These are phyloP conservation scores for Calypte anna DNA, from an alignment of 2,113 vertebrate species.

Conservation along the genomic window DNA sequence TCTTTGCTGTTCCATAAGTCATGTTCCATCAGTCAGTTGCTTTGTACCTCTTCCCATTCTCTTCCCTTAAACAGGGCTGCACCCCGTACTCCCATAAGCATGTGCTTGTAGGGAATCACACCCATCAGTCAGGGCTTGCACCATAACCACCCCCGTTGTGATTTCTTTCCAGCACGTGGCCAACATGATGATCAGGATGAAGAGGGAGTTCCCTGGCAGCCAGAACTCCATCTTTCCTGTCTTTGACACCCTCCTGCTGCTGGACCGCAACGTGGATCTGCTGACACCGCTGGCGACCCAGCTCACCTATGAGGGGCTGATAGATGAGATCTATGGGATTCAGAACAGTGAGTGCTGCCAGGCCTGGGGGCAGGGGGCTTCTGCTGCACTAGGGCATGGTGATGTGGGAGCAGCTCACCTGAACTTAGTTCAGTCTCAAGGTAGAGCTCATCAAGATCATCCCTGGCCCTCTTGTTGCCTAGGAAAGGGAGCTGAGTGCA, in stretches of 20 bases:
- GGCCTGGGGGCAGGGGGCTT: background rate
- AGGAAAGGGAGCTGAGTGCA: background rate
- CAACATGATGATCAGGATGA: constrained; percentile 99
- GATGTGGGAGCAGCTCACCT: background rate
- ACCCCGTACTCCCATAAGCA: accelerated
- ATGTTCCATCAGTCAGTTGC: background rate
- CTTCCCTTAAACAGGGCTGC: background rate
- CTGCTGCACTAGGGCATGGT: background rate
- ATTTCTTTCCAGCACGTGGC: constrained; percentile 88
- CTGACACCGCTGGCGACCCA: constrained; percentile 93
- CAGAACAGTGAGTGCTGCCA: constrained; percentile 86
- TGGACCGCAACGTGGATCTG: constrained; percentile 94
- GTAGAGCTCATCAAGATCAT: background rate
- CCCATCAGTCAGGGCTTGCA: background rate
- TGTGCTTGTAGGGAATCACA: background rate
- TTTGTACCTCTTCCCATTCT: background rate
- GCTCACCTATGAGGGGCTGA: constrained; percentile 96
- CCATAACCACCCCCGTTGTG: accelerated
- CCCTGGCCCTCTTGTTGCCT: background rate
- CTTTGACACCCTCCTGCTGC: constrained; percentile 91
- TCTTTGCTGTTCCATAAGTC: background rate
- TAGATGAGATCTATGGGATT: constrained; percentile 96
- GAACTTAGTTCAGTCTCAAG: background rate
- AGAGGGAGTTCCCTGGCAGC: constrained; percentile 93
- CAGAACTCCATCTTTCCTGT: constrained; percentile 92